phyloP scores from a whole-genome alignment of 1,140 invertebrate genomes.

The Trichonephila inaurata region DNA sequence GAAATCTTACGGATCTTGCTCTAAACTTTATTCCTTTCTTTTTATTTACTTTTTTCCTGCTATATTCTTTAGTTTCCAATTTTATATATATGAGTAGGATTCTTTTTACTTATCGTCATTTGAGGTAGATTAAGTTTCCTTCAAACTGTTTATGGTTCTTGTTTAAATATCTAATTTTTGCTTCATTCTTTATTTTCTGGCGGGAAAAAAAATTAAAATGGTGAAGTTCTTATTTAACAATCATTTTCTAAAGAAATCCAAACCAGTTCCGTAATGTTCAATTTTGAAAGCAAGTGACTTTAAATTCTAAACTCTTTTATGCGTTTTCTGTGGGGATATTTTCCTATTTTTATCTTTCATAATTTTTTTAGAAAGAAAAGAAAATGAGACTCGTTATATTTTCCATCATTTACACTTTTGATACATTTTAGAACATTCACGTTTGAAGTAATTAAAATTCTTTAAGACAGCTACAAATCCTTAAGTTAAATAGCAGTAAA shows the following conservation, averaged over 20 bases:
- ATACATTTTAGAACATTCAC: too few relatives aligned
- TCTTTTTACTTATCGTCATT: slow-evolving; percentile 24
- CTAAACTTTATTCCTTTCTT: slow-evolving; percentile 9
- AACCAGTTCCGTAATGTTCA: background rate
- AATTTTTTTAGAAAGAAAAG: background rate
- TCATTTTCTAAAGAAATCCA: background rate
- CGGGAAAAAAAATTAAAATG: background rate
- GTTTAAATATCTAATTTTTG: slow-evolving; percentile 42
- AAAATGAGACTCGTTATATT: background rate
- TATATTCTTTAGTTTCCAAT: background rate
- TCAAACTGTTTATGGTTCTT: slow-evolving; percentile 44
- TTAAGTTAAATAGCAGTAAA: too few relatives aligned
- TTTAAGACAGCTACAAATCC: too few relatives aligned
- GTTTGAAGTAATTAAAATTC: too few relatives aligned
- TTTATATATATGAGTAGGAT: slow-evolving; percentile 1
- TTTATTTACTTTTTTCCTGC: background rate
- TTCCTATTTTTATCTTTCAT: too few relatives aligned
- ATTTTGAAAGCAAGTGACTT: background rate
- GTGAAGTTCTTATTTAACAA: background rate
- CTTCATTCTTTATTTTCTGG: background rate
- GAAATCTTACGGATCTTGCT: background rate
- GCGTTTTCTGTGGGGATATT: background rate
- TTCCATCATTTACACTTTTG: too few relatives aligned
- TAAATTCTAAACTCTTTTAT: background rate
- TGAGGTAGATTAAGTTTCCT: slow-evolving; percentile 36